Conservation (phyloP, 2,113 vertebrate genomes). For the Zootoca vivipara region DNA sequence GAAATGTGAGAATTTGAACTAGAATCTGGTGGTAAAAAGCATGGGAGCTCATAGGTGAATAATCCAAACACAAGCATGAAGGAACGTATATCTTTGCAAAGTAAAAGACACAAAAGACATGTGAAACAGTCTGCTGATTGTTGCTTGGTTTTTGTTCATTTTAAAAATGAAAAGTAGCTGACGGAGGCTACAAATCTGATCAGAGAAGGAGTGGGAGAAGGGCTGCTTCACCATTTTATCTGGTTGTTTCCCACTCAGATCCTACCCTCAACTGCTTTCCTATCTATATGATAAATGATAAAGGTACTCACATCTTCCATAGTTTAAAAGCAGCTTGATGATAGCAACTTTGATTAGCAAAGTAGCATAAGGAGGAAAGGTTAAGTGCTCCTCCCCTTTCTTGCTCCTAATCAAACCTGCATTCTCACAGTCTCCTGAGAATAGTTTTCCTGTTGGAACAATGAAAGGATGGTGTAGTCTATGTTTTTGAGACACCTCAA, state of each 20-base stretch:
- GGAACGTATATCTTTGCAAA: neutral
- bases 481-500: neutral
- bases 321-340: neutral
- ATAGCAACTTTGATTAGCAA: no score
- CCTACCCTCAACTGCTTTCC: neutral
- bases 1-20: neutral
- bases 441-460: neutral
- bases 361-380: neutral
- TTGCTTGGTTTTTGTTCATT: neutral
- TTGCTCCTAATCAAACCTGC: neutral
- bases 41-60: neutral
- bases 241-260: neutral
- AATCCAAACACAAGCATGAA: neutral
- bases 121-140: neutral
- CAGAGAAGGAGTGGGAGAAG: neutral
- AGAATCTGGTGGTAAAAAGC: neutral
- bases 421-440: neutral
- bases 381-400: neutral
- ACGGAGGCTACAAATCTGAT: neutral
- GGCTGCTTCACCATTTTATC: neutral
- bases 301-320: neutral
- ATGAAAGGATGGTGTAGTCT: neutral
- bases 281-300: no score
- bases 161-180: neutral
- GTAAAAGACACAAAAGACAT: neutral